These are phyloP conservation scores for Hemiscyllium ocellatum DNA, from an alignment of 2,113 vertebrate species.

Conservation along the genomic window DNA sequence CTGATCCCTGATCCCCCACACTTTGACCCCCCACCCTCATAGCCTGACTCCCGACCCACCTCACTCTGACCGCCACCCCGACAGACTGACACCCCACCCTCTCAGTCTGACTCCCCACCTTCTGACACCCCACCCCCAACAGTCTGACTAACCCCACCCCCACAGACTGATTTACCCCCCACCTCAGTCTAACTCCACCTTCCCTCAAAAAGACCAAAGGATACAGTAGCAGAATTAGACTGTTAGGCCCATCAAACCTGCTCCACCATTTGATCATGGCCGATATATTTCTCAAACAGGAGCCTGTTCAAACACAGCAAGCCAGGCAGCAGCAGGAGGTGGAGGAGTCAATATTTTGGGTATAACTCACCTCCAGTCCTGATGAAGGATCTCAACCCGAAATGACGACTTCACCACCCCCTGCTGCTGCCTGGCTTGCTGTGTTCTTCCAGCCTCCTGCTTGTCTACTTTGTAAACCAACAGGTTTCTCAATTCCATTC, in stretches of 20 bases:
- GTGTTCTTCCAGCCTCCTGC: too few relatives aligned
- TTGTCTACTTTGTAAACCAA: too few relatives aligned
- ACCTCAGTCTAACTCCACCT: accelerated
- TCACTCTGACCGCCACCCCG: background rate
- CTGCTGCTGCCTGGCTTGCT: too few relatives aligned
- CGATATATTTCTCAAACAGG: background rate
- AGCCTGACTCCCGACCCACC: background rate
- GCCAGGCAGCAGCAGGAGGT: too few relatives aligned
- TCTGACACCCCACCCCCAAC: too few relatives aligned
- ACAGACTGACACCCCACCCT: background rate
- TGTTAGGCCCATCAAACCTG: too few relatives aligned
- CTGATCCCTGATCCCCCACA: background rate
- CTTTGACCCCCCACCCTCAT: background rate
- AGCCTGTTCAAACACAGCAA: too few relatives aligned
- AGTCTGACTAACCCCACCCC: background rate
- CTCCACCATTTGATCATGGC: background rate
- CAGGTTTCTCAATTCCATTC: too few relatives aligned
- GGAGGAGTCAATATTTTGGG: too few relatives aligned
- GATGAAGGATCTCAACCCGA: too few relatives aligned
- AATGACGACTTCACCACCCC: too few relatives aligned
- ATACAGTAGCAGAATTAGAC: background rate
- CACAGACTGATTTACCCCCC: accelerated
- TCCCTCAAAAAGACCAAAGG: background rate
- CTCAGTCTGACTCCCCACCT: background rate
- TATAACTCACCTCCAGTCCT: too few relatives aligned